Evolutionary conservation across 2,113 vertebrate genomes (phyloP).

Genomic region (Chunga burmeisteri): DNA sequence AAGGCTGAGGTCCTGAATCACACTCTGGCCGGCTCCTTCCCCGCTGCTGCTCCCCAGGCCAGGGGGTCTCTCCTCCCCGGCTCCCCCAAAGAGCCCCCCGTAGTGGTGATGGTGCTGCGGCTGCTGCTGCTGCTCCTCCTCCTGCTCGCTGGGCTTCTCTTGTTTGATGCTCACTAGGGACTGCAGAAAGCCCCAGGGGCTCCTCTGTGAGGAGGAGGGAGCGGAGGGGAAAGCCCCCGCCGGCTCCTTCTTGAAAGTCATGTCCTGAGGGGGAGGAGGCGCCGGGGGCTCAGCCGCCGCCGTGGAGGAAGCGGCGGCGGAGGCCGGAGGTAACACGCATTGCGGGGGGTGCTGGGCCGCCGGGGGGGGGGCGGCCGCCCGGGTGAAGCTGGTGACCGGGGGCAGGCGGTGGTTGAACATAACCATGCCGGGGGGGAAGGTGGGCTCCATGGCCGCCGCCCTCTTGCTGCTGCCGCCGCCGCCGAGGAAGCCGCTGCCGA

Average conservation of each 20-base stretch:
- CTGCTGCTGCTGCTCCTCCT: conserved; percentile 81
- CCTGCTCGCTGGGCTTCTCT: conserved; percentile 85
- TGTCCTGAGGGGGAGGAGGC: conserved; percentile 83
- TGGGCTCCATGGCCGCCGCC: conserved; percentile 92
- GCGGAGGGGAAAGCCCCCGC: conserved; percentile 75
- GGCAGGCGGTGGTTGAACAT: conserved; percentile 97
- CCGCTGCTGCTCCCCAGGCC: conserved; percentile 82
- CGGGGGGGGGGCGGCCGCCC: conserved; percentile 83
- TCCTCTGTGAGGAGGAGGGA: conserved; percentile 71
- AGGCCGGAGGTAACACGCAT: conserved; percentile 71
- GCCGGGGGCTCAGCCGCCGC: conserved; percentile 82
- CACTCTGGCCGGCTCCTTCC: conserved; percentile 82
- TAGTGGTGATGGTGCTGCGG: conserved; percentile 70
- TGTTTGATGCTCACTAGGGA: conserved; percentile 93
- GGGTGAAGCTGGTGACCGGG: conserved; percentile 95
- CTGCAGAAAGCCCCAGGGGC: conserved; percentile 85
- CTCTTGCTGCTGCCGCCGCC: conserved; percentile 83
- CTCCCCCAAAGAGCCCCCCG: conserved; percentile 77
- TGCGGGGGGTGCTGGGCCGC: conserved; percentile 84
- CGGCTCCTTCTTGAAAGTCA: conserved; percentile 95
- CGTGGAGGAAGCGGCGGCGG: conserved; percentile 78
- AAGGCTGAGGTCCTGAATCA: conserved; percentile 91
- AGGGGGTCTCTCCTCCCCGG: conserved; percentile 73
- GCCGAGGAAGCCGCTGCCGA: conserved; percentile 90
- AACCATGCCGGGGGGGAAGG: conserved; percentile 89